A percentile compares a stretch with the other conserved stretches of the same genome.
phyloP scores from a whole-genome alignment of 2,797 vertebrate genomes.

The Platalea minor region DNA sequence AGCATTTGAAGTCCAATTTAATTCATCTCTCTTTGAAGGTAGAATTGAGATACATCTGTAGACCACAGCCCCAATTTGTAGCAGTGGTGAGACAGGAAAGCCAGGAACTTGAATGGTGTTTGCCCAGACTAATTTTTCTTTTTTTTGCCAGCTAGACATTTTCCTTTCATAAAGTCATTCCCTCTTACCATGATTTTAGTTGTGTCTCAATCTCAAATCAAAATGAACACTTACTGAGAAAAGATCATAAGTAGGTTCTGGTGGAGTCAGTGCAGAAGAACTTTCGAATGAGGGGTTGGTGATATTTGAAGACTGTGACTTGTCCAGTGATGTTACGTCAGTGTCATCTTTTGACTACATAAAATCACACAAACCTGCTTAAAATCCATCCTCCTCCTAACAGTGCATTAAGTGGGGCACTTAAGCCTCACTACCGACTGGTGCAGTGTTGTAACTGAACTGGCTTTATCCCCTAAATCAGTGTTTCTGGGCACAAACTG shows the following conservation, averaged over 20 bases:
- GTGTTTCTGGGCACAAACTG: background rate
- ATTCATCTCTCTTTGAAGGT: background rate
- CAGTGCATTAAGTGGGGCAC: background rate
- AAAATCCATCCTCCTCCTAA: background rate
- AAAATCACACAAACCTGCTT: background rate
- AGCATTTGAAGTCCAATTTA: background rate
- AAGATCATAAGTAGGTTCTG: conserved; percentile 35
- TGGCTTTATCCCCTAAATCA: background rate
- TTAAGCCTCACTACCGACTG: background rate
- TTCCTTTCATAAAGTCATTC: background rate
- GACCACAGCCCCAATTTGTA: background rate
- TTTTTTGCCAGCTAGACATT: background rate
- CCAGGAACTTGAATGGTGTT: background rate
- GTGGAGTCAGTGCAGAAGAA: background rate
- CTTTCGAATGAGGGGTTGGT: conserved; percentile 86
- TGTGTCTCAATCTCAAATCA: background rate
- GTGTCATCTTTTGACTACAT: conserved; percentile 81
- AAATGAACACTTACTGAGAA: conserved; percentile 71
- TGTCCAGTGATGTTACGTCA: conserved; percentile 53
- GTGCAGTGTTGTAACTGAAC: background rate
- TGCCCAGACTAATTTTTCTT: background rate
- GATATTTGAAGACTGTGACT: conserved; percentile 73
- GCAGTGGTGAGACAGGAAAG: background rate
- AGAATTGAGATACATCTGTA: background rate
- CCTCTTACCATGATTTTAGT: background rate